Conservation (phyloP, 2,113 vertebrate genomes). For the Stercorarius parasiticus region DNA sequence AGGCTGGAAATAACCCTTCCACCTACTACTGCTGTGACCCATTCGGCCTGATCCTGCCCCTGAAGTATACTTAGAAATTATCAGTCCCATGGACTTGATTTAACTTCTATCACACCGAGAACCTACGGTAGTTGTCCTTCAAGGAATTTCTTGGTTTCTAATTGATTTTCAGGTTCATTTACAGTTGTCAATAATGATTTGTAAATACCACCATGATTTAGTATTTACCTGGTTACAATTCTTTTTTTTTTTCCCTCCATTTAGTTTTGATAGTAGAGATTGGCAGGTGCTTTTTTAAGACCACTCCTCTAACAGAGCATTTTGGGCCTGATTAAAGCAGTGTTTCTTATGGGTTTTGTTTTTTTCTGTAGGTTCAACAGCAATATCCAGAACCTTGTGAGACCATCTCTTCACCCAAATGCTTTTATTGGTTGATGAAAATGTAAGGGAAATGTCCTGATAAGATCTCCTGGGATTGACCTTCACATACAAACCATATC, state of each 20-base stretch:
- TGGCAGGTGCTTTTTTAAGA: neutral
- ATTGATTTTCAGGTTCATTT: neutral
- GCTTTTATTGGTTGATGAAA: neutral
- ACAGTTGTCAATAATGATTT: neutral
- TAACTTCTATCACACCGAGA: neutral
- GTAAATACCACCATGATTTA: neutral
- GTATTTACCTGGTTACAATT: neutral
- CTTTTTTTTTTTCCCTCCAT: neutral
- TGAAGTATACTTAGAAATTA: neutral
- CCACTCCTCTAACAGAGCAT: neutral
- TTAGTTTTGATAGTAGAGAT: neutral
- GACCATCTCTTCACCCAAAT: neutral
- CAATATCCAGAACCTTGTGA: neutral
- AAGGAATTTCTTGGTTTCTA: neutral
- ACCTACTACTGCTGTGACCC: neutral
- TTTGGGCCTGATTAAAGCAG: neutral
- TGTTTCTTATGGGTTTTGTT: fast-evolving
- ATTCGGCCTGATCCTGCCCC: neutral
- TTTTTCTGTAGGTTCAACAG: neutral
- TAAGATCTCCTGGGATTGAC: neutral
- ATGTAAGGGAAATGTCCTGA: neutral
- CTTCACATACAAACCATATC: neutral
- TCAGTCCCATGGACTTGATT: neutral
- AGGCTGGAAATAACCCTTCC: neutral
- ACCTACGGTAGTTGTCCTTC: neutral